Evolutionary conservation across 2,797 vertebrate genomes (phyloP).

Genomic region (Intellagama lesueurii): DNA sequence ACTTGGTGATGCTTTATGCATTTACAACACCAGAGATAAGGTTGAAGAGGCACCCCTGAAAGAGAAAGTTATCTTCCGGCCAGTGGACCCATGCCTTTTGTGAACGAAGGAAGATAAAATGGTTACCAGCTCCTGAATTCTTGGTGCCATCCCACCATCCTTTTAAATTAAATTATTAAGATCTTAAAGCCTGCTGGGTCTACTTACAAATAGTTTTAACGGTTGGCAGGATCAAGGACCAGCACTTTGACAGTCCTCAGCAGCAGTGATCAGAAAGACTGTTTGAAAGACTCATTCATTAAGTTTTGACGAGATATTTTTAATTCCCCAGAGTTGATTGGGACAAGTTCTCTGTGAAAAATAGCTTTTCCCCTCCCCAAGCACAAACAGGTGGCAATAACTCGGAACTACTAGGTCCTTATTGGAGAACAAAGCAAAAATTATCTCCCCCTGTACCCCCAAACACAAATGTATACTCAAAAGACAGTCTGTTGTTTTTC

Average conservation of each 20-base stretch:
- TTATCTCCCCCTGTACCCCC: not conserved
- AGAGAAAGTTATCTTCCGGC: not conserved
- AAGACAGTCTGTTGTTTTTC: not conserved
- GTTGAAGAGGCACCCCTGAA: not conserved
- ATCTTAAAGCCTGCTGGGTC: not conserved
- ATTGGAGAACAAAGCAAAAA: not conserved
- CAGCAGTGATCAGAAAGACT: not conserved
- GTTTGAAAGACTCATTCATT: not conserved
- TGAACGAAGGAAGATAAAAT: not conserved
- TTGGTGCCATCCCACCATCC: too few species aligned
- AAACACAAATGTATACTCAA: not conserved
- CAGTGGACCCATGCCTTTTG: not conserved
- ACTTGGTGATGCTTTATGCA: not conserved
- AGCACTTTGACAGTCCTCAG: not conserved
- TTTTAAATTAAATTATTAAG: not conserved
- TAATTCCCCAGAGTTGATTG: not conserved
- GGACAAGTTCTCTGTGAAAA: not conserved
- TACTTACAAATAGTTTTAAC: not conserved
- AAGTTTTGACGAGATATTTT: not conserved
- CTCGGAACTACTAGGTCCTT: not conserved
- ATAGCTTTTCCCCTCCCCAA: not conserved
- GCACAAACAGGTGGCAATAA: not conserved
- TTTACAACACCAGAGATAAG: not conserved
- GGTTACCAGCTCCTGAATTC: not conserved
- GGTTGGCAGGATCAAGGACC: not conserved